Conservation (phyloP, 2,113 vertebrate species). For the Agelaius tricolor region DNA sequence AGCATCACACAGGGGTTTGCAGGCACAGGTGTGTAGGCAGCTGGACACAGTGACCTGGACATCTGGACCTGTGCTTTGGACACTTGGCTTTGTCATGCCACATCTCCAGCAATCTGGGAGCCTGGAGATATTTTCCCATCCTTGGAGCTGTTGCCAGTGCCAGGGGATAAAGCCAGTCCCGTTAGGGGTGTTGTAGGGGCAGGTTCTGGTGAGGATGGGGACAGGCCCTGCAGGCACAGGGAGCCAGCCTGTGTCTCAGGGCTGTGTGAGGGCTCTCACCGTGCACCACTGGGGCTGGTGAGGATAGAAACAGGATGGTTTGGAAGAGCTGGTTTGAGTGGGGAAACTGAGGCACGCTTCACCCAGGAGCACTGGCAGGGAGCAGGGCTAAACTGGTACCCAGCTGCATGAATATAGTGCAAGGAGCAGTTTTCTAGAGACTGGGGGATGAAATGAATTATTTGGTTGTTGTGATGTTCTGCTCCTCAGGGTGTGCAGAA, state of each 20-base stretch:
- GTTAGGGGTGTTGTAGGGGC: neutral
- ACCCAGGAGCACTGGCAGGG: neutral
- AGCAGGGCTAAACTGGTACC: neutral
- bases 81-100: neutral
- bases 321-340: neutral
- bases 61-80: neutral
- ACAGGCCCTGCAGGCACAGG: neutral
- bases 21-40: neutral
- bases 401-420: fast-evolving
- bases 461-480: neutral
- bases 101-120: neutral
- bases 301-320: neutral
- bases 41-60: neutral
- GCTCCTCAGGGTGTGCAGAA: neutral
- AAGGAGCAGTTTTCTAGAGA: neutral
- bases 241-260: neutral
- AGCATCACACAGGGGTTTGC: neutral
- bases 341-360: neutral
- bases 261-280: neutral
- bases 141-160: neutral
- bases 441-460: neutral
- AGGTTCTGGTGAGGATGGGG: neutral
- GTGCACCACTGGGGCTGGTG: neutral
- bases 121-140: neutral
- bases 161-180: neutral